phyloP scores from a whole-genome alignment of 2,113 vertebrate genomes.

The Tyto alba region DNA sequence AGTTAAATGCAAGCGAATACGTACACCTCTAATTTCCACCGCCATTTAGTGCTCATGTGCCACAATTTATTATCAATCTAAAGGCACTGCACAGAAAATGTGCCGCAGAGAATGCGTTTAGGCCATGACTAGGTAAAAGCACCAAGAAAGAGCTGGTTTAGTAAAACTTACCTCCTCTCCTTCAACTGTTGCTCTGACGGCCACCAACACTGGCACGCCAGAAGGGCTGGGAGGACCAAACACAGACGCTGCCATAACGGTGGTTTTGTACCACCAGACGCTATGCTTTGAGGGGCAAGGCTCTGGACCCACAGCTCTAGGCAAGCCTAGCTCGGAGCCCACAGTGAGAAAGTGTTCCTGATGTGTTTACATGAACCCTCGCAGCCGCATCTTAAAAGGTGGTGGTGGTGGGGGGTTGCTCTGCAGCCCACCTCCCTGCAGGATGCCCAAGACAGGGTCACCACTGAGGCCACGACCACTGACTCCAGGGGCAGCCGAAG shows the following conservation, averaged over 20 bases:
- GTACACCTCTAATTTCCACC: background rate
- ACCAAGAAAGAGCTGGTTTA: background rate
- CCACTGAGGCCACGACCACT: background rate
- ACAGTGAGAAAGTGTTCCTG: background rate
- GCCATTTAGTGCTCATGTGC: background rate
- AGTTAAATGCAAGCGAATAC: background rate
- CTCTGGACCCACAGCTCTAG: no score
- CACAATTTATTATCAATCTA: background rate
- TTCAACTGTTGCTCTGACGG: background rate
- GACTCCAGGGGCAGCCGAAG: fast-evolving
- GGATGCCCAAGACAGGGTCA: background rate
- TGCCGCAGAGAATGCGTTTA: background rate
- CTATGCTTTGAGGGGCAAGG: background rate
- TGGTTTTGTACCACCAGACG: background rate
- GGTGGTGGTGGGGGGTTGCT: background rate
- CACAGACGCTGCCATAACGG: background rate
- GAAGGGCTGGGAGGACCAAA: background rate
- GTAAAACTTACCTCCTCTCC: background rate
- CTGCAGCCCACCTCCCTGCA: background rate
- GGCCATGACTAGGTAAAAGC: background rate
- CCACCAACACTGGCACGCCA: no score
- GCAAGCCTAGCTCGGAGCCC: background rate
- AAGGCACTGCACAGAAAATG: background rate
- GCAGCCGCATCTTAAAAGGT: background rate
- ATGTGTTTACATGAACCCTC: background rate